Evolutionary conservation across 2,113 vertebrate species (phyloP).

Genomic region (Plecturocebus donacophilus): DNA sequence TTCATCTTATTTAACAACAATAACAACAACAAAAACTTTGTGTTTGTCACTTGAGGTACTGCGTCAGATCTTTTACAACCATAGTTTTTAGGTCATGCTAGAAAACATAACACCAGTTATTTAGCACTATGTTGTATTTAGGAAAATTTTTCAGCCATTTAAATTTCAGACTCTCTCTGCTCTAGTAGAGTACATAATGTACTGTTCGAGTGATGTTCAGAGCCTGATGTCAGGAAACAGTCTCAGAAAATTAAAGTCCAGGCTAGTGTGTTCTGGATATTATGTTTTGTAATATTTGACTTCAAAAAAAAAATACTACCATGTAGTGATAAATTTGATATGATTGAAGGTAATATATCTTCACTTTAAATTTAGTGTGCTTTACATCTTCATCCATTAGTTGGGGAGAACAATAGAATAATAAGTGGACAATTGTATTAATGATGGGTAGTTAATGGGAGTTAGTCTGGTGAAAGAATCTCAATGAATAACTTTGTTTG

Average conservation of each 20-base stretch:
- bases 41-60: background rate
- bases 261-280: background rate
- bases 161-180: background rate
- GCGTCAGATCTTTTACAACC: background rate
- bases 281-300: constrained; percentile 3
- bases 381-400: background rate
- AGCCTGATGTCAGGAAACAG: constrained; percentile 10
- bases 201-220: constrained; percentile 20
- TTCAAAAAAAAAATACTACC: background rate
- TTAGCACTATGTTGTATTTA: background rate
- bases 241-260: constrained; percentile 53
- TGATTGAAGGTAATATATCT: background rate
- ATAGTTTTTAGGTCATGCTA: background rate
- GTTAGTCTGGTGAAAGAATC: background rate
- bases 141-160: background rate
- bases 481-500: background rate
- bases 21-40: background rate
- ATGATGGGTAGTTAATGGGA: background rate
- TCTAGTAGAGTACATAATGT: constrained; percentile 43
- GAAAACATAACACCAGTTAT: background rate
- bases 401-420: background rate
- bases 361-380: background rate
- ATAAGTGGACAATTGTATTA: background rate
- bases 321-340: background rate
- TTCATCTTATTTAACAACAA: constrained; percentile 34